Evolutionary conservation across 2,888 invertebrate species (phyloP).

Genomic region (Drosophila anceps): DNA sequence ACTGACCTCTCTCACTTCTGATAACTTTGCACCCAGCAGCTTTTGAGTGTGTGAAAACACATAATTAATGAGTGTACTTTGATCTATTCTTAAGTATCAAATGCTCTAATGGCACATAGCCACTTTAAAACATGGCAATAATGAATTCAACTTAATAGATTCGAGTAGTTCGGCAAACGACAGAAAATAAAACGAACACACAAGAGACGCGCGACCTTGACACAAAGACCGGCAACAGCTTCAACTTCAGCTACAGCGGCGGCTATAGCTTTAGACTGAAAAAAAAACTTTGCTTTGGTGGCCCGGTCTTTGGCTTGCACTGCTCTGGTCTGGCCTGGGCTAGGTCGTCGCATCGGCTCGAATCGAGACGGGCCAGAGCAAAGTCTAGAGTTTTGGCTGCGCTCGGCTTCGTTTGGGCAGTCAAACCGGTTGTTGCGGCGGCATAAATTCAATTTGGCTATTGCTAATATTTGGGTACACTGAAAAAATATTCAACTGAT

Average conservation of each 20-base stretch:
- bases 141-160: constrained; percentile 11
- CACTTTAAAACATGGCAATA: not conserved
- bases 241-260: not conserved
- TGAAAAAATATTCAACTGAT: not conserved
- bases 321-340: constrained; percentile 9
- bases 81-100: constrained; percentile 12
- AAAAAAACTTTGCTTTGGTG: constrained; percentile 38
- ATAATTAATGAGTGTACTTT: constrained; percentile 23
- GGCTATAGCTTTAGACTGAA: constrained; percentile 17
- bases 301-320: constrained; percentile 2
- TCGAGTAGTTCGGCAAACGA: not conserved
- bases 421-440: constrained; percentile 24
- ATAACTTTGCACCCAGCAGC: not conserved
- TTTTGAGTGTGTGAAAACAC: not conserved
- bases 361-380: constrained; percentile 12
- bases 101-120: constrained; percentile 2
- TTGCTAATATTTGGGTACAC: constrained; percentile 1
- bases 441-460: constrained; percentile 3
- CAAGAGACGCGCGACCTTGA: constrained; percentile 76
- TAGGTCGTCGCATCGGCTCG: constrained; percentile 5
- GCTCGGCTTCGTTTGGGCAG: constrained; percentile 4
- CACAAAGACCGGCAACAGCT: constrained; percentile 79
- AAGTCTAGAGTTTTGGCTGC: constrained; percentile 46
- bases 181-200: constrained; percentile 10
- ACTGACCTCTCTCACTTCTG: constrained; percentile 46